Evolutionary conservation across 2,113 vertebrate species (phyloP), one percentile per base, ranked within the genome.

Genomic region (Scolopax mira): DNA sequence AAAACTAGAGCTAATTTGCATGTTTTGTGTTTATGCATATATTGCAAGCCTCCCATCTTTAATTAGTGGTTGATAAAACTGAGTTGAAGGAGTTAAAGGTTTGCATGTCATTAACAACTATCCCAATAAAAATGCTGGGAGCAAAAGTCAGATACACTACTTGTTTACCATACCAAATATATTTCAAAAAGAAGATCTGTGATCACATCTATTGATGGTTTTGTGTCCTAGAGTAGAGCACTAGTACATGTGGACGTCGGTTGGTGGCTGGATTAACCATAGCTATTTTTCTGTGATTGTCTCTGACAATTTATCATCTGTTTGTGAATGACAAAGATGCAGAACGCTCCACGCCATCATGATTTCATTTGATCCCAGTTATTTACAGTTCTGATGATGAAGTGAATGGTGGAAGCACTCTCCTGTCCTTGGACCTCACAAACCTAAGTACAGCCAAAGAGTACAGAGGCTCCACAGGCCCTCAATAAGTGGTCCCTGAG

Each of bases 321-420:
- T 62, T 67, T 61, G 27, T 58, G 46, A 78, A 49, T 2, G 5
- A 11, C 35, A 49, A 89, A 60, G 44, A 42, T 10, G 15, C 58
- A 61, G 27, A 18, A 70, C 61, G 13, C 15, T 66, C 24, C 22
- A 33, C 66, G 16, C 4, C 15, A 8, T 41, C 28, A 8, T 46
- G 31, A 18, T 21, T 65, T 39, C 46, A 65, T 85, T 54, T 64
- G 3, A 22, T 72, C 21, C 33, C 25, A 44, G 18, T 57, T 57
- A 41, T 33, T 79, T 25, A 57, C 13, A 25, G 21, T 5, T 51
- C 24, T 67, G 46, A 31, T 33, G 18, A 9, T 72, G 46, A 28
- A 85, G 27, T 0, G 2, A 71, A 77, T 33, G 35, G 46, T 49
- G 25, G 9, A 46, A 51, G 5, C 0, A 0, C 5, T 44, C 5